phyloP scores from a whole-genome alignment of 2,888 invertebrate genomes.

The Anorthoa munda region DNA sequence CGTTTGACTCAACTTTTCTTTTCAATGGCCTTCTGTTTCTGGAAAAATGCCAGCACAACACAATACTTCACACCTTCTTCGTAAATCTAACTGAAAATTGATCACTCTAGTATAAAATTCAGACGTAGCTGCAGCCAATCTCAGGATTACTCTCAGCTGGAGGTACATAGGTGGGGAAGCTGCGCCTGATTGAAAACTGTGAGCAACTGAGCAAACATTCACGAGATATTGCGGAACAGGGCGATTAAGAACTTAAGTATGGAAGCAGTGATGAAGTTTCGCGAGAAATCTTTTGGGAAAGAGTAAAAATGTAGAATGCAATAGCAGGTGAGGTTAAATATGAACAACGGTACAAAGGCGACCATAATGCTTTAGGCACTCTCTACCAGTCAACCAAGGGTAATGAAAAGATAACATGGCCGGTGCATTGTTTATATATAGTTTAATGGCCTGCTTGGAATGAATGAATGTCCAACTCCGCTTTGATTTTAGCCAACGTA shows the following conservation, averaged over 20 bases:
- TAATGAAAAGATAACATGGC: too few relatives aligned
- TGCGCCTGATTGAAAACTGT: conserved; percentile 56
- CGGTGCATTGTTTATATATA: too few relatives aligned
- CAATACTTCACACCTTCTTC: not conserved
- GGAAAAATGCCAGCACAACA: not conserved
- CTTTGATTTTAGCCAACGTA: too few relatives aligned
- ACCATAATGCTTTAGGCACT: too few relatives aligned
- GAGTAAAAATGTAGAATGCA: not conserved
- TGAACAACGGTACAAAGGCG: too few relatives aligned
- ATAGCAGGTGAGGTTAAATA: too few relatives aligned
- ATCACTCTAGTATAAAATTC: conserved; percentile 33
- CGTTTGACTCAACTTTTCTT: too few relatives aligned
- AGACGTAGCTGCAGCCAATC: conserved; percentile 48
- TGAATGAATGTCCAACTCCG: not conserved
- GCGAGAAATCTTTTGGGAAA: not conserved
- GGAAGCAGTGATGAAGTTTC: conserved; percentile 22
- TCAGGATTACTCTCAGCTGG: conserved; percentile 52
- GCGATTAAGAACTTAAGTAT: not conserved
- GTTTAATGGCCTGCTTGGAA: too few relatives aligned
- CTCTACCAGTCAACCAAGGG: too few relatives aligned
- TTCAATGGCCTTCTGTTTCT: too few relatives aligned
- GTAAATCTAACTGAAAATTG: conserved; percentile 13
- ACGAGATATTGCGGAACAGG: not conserved
- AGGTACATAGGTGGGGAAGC: not conserved
- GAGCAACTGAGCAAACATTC: conserved; percentile 51